Evolutionary conservation across 2,888 invertebrate genomes (phyloP), one percentile per base, ranked within the genome.

Genomic region (Drosophila siamana): DNA sequence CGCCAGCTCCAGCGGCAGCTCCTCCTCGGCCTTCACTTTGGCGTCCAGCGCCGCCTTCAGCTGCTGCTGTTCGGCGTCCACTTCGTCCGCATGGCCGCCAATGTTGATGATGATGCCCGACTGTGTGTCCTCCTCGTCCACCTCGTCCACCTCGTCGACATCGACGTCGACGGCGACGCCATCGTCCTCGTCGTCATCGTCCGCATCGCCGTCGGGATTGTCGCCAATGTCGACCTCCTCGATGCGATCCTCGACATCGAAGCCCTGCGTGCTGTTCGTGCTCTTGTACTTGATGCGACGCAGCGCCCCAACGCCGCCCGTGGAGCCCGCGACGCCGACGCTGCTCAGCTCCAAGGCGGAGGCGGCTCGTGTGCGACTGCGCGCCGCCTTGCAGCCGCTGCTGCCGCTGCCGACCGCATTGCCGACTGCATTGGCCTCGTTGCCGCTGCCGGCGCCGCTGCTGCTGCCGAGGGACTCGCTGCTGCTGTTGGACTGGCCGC

Each of bases 391-490:
- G 30, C 9, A 1, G 11, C 11, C 4, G 6, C 7, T 30, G 30
- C 11, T 30, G 30, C 11, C 1, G 4, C 30, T 9, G n/a, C 11
- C 9, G 13, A 36, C 44, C 2, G 13, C 54, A 30, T 11, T 63
- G 60, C 11, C 67, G 74, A n/a, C 56, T 56, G 59, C 61, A 28
- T 1, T 2, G 19, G 19, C 19, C 19, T 19, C 19, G 26, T 26
- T 26, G 26, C 7, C 26, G 26, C 5, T 3, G 2, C 9, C 83
- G 61, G 74, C 79, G 57, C 78, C 67, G 64, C 89, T 89, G 62
- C 88, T 86, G 54, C 86, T 89, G 38, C 90, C 90, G 16, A 91
- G 65, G 2, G 91, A 91, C 30, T 91, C 91, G 62, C 83, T 91
- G 77, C 90, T 89, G 59, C 89, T 88, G 72, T 63, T 88, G 64